Conservation (phyloP, 1,140 invertebrate species). For the Micrasema longulum region DNA sequence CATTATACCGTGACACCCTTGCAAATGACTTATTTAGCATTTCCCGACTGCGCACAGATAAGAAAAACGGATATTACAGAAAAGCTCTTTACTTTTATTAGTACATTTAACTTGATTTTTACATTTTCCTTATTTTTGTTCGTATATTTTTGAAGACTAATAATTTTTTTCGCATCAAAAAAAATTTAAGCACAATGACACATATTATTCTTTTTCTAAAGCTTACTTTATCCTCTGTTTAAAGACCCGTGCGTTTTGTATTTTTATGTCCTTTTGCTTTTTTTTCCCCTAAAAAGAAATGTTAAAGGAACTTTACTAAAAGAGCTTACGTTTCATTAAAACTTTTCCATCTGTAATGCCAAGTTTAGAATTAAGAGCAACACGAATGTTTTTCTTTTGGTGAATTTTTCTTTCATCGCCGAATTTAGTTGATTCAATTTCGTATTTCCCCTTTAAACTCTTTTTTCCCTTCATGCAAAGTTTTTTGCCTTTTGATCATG, state of each 20-base stretch:
- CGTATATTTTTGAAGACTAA: not conserved
- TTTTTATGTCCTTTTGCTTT: conserved; percentile 1
- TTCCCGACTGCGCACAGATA: conserved; percentile 15
- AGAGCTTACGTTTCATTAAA: conserved; percentile 53
- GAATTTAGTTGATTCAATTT: conserved; percentile 4
- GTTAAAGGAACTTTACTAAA: conserved; percentile 13
- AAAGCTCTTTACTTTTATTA: conserved; percentile 9
- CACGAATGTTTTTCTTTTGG: not conserved
- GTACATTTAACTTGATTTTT: not conserved
- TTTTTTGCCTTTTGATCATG: no score
- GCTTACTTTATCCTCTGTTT: not conserved
- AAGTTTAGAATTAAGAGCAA: conserved; percentile 38
- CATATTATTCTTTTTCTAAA: not conserved
- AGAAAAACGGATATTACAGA: conserved; percentile 16
- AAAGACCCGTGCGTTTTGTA: not conserved
- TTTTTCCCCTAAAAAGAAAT: not conserved
- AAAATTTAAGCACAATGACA: not conserved
- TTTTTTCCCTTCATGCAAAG: no score
- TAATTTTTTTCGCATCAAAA: not conserved
- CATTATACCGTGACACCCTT: not conserved
- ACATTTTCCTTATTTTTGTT: not conserved
- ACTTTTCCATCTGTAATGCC: conserved; percentile 50
- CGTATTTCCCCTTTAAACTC: no score
- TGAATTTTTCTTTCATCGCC: not conserved
- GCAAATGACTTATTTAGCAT: conserved; percentile 31